Evolutionary conservation across 2,113 vertebrate genomes (phyloP).

Genomic region (Alligator mississippiensis): DNA sequence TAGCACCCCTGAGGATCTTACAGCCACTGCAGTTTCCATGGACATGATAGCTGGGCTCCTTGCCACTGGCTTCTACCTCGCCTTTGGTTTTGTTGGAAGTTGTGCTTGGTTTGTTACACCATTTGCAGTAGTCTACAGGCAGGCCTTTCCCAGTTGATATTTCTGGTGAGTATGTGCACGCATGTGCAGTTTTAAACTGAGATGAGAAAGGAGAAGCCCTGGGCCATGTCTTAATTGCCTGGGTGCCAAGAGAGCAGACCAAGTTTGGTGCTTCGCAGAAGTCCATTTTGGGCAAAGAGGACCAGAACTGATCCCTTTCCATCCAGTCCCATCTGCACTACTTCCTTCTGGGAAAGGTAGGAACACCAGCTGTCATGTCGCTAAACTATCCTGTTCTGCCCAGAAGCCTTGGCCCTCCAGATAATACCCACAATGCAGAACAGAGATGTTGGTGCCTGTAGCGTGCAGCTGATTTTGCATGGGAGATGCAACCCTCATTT

Average conservation of each 20-base stretch:
- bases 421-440: background rate
- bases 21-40: background rate
- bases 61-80: background rate
- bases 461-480: rapidly evolving
- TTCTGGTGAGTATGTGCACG: background rate
- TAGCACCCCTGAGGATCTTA: background rate
- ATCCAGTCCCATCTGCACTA: background rate
- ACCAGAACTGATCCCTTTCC: background rate
- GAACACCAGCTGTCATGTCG: background rate
- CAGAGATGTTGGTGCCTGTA: background rate
- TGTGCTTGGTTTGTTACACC: background rate
- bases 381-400: background rate
- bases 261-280: background rate
- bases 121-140: background rate
- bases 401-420: rapidly evolving
- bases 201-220: background rate
- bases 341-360: background rate
- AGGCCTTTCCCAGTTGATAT: background rate
- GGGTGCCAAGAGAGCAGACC: background rate
- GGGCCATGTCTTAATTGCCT: background rate
- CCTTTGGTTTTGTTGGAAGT: rapidly evolving
- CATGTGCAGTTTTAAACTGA: background rate
- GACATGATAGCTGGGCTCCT: background rate
- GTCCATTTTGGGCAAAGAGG: background rate
- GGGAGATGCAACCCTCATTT: background rate